Base-by-base conservation (phyloP, 2,797 vertebrate genomes). In the Macrochelys suwanniensis region DNA sequence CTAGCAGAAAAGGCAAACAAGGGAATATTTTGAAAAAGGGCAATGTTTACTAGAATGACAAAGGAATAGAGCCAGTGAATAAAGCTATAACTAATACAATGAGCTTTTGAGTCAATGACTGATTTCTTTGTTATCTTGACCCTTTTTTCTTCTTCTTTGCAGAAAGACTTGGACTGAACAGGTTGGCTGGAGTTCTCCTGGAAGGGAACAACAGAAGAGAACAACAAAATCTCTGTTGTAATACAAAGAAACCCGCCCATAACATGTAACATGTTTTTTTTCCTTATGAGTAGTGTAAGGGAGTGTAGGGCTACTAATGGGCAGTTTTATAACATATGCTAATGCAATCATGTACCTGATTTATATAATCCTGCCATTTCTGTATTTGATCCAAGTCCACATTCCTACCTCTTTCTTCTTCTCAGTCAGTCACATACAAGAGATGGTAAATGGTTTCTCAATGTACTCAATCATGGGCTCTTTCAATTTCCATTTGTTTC, bases 51-150 rank as follows among this genome's bases (percentile, higher is more conserved):
- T 85, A 85, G 77, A 56, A 42, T 33, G 16, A 57, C 42, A 17
- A 23, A 51, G 53, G 42, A 84, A 45, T 12, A 23, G 7, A 90
- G 15, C 31, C 76, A 90, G 37, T 45, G 33, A 74, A 85, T n/a
- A 84, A 94, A 77, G 0, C 16, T 77, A 2, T 42, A 79, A 84
- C 88, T 88, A 93, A 87, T 80, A 59, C n/a, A 90, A 56, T 74
- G 25, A 94, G 3, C 12, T 89, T 88, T 83, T 50, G 53, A 94
- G 6, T 65, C 21, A 94, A 33, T 59, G 71, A 11, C 26, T 77
- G 3, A 87, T 93, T 86, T 23, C 23, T 92, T 82, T 90, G 26
- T 94, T 93, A 90, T 78, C 33, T 77, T 83, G 45, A 81, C 68
- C n/a, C 6, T 15, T 88, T 95, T 84, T 74, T 45, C 12, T 90